These are phyloP conservation scores for Drosophila jambulina DNA, from an alignment of 1,140 invertebrate species.

Conservation along the genomic window DNA sequence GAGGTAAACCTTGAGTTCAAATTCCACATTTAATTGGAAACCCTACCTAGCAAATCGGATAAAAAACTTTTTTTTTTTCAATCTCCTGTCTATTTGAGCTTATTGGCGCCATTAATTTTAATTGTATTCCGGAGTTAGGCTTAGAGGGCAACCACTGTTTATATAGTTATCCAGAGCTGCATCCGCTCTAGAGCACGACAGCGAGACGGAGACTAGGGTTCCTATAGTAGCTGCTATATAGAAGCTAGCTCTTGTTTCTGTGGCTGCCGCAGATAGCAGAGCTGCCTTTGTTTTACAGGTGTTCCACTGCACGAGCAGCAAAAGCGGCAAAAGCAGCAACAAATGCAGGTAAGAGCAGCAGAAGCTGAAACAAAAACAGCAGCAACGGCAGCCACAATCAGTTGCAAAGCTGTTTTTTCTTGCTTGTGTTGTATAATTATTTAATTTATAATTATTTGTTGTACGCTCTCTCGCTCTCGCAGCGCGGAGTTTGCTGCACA, in stretches of 20 bases:
- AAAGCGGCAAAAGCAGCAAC: slow-evolving; percentile 33
- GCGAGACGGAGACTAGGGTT: slow-evolving; percentile 13
- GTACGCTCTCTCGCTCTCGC: slow-evolving; percentile 25
- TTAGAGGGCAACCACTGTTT: slow-evolving; percentile 15
- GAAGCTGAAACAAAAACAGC: slow-evolving; percentile 29
- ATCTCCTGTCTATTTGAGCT: slow-evolving; percentile 7
- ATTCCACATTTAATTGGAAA: not conserved
- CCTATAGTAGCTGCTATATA: slow-evolving; percentile 21
- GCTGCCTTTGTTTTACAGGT: slow-evolving; percentile 79
- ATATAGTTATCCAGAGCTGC: slow-evolving; percentile 35
- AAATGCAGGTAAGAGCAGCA: slow-evolving; percentile 23
- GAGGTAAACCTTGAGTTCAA: not conserved
- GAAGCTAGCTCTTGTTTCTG: slow-evolving; percentile 27
- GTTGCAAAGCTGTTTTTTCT: slow-evolving; percentile 74
- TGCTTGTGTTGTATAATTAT: slow-evolving; percentile 81
- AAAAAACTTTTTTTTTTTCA: not conserved
- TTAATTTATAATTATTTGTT: slow-evolving; percentile 79
- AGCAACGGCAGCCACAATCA: slow-evolving; percentile 64
- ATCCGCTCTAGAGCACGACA: slow-evolving; percentile 70
- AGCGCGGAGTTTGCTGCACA: slow-evolving; percentile 12
- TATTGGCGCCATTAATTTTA: slow-evolving; percentile 29
- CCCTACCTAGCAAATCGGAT: slow-evolving; percentile 1
- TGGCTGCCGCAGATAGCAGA: slow-evolving; percentile 48
- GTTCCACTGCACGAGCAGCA: slow-evolving; percentile 77
- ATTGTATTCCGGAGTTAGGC: slow-evolving; percentile 26